These are phyloP conservation scores for Sericinus montela DNA, from an alignment of 2,888 invertebrate genomes.

Conservation along the genomic window DNA sequence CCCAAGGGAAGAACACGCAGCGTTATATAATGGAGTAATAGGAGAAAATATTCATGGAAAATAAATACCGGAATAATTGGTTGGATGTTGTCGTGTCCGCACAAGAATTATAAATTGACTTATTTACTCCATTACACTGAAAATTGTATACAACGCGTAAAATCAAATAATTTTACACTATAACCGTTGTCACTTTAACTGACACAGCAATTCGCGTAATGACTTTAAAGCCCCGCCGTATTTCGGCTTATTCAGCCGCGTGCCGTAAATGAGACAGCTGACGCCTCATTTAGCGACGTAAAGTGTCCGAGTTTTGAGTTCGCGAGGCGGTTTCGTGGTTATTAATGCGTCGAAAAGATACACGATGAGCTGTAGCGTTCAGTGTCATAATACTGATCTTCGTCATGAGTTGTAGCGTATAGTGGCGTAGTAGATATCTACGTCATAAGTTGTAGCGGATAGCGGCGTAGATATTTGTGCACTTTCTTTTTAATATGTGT, in stretches of 20 bases:
- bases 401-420: too few relatives aligned
- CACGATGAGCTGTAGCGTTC: too few relatives aligned
- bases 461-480: too few relatives aligned
- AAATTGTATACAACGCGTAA: not conserved
- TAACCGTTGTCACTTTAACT: not conserved
- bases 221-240: not conserved
- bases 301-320: conserved; percentile 15
- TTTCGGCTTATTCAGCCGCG: conserved; percentile 6
- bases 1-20: too few relatives aligned
- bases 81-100: not conserved
- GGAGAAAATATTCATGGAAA: too few relatives aligned
- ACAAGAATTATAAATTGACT: not conserved
- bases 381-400: too few relatives aligned
- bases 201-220: not conserved
- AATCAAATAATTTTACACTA: conserved; percentile 2
- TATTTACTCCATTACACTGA: conserved; percentile 1
- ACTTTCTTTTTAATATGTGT: too few relatives aligned
- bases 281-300: conserved; percentile 27
- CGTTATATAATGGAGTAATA: too few relatives aligned
- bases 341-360: conserved; percentile 42
- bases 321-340: conserved; percentile 32
- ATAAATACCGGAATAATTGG: too few relatives aligned
- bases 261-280: conserved; percentile 27
- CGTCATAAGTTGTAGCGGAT: too few relatives aligned
- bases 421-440: too few relatives aligned